Percentiles rank a stretch among this genome's conserved stretches.
Conservation (phyloP, 2,113 vertebrate species). For the Gulo gulo region DNA sequence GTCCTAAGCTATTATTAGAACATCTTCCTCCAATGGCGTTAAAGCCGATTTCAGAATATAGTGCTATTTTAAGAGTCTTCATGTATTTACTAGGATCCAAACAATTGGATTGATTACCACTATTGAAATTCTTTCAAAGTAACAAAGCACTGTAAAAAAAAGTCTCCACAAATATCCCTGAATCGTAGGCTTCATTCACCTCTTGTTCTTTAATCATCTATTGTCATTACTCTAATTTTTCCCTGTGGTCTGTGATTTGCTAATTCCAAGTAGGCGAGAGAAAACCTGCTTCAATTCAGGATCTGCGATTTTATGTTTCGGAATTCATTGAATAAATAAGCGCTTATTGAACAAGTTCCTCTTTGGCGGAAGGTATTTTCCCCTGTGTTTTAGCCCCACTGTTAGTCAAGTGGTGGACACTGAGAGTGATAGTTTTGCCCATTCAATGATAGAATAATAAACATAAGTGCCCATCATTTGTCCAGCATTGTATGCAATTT, state of each 20-base stretch:
- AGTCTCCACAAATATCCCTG: not conserved
- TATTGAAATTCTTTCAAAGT: slow-evolving; percentile 23
- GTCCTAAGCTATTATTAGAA: slow-evolving; percentile 11
- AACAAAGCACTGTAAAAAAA: not conserved
- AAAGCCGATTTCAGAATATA: not conserved
- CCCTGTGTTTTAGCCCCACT: not conserved
- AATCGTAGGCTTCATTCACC: not conserved
- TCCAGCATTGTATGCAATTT: not conserved
- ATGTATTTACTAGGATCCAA: slow-evolving; percentile 34
- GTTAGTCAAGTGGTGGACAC: not conserved
- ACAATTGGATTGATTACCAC: slow-evolving; percentile 60
- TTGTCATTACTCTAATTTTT: slow-evolving; percentile 26
- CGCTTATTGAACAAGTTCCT: not conserved
- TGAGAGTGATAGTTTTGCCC: not conserved
- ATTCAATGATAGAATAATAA: not conserved
- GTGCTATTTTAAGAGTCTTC: slow-evolving; percentile 50
- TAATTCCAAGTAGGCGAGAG: slow-evolving; percentile 34
- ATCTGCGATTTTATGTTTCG: not conserved
- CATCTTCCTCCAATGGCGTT: slow-evolving; percentile 16
- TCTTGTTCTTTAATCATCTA: slow-evolving; percentile 36
- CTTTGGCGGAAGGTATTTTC: not conserved
- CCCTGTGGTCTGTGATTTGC: not conserved
- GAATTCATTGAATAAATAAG: not conserved
- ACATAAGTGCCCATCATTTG: not conserved
- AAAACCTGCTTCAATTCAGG: slow-evolving; percentile 35